Evolutionary conservation across 2,797 vertebrate genomes (phyloP).

Genomic region (Potorous gilbertii): DNA sequence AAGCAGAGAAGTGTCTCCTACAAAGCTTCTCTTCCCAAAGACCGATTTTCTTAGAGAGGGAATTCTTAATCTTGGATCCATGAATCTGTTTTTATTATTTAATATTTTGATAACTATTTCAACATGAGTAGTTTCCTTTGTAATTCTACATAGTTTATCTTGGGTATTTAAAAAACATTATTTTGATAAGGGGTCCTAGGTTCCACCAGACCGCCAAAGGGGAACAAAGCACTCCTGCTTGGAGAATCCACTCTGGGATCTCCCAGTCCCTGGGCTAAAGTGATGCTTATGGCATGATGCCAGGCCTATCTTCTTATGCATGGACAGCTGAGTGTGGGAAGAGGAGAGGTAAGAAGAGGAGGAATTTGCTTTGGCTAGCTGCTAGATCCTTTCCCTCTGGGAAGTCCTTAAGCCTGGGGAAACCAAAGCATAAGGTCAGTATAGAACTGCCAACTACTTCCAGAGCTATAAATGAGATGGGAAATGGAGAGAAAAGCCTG

Average conservation of each 20-base stretch:
- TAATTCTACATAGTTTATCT: neutral
- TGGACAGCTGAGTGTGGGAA: neutral
- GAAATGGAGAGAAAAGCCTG: conserved; percentile 20
- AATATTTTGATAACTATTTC: neutral
- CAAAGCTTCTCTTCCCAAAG: conserved; percentile 2
- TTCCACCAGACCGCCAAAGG: neutral
- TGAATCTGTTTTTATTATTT: neutral
- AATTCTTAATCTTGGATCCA: neutral
- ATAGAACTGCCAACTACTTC: conserved; percentile 24
- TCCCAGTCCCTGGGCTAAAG: neutral
- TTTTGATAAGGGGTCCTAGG: neutral
- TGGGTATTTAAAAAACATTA: neutral
- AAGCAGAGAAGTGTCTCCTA: neutral
- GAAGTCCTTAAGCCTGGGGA: neutral
- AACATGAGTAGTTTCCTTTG: neutral
- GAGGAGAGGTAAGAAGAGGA: neutral
- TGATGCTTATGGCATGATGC: neutral
- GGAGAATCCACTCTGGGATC: neutral
- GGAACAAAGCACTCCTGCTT: neutral
- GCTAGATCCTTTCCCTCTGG: neutral
- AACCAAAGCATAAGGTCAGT: neutral
- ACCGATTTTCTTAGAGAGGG: neutral
- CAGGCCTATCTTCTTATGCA: neutral
- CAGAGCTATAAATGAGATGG: conserved; percentile 15
- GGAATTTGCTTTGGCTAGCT: neutral